phyloP scores from a whole-genome alignment of 2,888 invertebrate genomes.

The Sipha maydis region DNA sequence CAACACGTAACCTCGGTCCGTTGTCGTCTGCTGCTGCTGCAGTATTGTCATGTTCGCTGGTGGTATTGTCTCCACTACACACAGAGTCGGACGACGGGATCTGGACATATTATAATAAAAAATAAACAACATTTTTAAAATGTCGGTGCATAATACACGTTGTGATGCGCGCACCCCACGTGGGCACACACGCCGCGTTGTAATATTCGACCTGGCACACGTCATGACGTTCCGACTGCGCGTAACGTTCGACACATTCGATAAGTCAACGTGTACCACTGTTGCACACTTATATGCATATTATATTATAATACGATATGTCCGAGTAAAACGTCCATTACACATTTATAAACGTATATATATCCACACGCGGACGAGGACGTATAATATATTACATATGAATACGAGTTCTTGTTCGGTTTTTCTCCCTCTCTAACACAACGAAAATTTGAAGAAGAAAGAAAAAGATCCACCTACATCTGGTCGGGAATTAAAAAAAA shows the following conservation, averaged over 20 bases:
- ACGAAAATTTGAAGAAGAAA: slow-evolving; percentile 13
- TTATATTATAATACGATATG: neutral
- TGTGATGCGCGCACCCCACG: neutral
- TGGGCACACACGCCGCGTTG: neutral
- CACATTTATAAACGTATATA: neutral
- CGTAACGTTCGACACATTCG: neutral
- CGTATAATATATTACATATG: neutral
- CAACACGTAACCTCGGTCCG: neutral
- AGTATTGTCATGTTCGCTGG: too few species aligned
- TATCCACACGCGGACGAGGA: too few species aligned
- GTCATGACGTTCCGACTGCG: neutral
- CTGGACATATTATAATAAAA: neutral
- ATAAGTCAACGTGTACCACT: neutral
- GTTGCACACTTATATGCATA: neutral
- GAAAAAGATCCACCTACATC: slow-evolving; percentile 11
- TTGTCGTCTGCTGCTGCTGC: neutral
- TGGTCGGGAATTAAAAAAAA: neutral
- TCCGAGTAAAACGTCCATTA: neutral
- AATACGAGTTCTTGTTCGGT: neutral
- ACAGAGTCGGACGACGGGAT: too few species aligned
- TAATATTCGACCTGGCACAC: neutral
- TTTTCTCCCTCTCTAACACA: neutral
- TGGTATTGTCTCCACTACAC: neutral
- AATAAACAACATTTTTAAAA: neutral
- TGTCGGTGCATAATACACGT: neutral